phyloP scores from a whole-genome alignment of 2,113 vertebrate species.

The Megaceryle maxima region DNA sequence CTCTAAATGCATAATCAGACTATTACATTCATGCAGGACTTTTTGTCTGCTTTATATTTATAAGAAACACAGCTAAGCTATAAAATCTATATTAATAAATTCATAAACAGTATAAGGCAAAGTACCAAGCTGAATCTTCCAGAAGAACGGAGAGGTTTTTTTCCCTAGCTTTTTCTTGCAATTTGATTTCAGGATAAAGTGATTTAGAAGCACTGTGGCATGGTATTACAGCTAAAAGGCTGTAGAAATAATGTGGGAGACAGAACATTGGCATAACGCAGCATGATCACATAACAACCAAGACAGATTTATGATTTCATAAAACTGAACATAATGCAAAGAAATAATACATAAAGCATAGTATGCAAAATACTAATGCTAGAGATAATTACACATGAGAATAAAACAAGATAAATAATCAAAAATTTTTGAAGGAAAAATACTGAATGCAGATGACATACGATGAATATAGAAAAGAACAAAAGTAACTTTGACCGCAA shows the following conservation, averaged over 20 bases:
- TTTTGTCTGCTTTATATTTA: not conserved
- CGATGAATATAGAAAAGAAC: not conserved
- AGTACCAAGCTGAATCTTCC: not conserved
- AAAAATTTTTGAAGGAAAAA: not conserved
- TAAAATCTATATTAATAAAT: not conserved
- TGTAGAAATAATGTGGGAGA: slow-evolving; percentile 10
- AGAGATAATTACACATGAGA: not conserved
- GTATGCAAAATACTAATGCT: not conserved
- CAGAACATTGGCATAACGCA: slow-evolving; percentile 5
- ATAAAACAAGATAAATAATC: not conserved
- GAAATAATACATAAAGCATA: not conserved
- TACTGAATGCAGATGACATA: not conserved
- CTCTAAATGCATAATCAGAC: not conserved
- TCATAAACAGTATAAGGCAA: not conserved
- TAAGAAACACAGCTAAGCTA: not conserved
- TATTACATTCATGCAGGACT: not conserved
- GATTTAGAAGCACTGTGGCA: slow-evolving; percentile 23
- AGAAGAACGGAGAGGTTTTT: not conserved
- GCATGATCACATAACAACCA: slow-evolving; percentile 1
- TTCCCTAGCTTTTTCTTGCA: not conserved
- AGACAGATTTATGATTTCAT: slow-evolving; percentile 17
- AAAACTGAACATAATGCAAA: not conserved
- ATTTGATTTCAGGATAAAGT: slow-evolving; percentile 47
- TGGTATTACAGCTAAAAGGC: slow-evolving; percentile 15
- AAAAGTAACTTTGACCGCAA: not conserved